Evolutionary conservation across 2,888 invertebrate genomes (phyloP), one percentile per base, ranked within the genome.

Genomic region (Koerneria pararmatus): DNA sequence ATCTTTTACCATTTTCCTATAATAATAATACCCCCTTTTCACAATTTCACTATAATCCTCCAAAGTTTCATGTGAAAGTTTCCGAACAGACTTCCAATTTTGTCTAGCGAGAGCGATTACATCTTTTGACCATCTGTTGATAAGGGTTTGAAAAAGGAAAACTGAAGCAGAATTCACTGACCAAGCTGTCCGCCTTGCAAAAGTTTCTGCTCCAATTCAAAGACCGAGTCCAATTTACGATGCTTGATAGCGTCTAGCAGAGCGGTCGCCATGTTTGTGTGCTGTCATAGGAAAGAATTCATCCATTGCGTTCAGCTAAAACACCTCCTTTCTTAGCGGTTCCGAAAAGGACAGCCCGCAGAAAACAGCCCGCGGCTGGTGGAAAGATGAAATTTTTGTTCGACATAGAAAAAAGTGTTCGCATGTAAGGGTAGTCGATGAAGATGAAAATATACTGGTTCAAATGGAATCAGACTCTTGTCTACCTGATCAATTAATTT

Each of bases 121-220:
- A n/a, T n/a, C n/a, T n/a, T n/a, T n/a, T n/a, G n/a, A n/a, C n/a
- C n/a, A n/a, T n/a, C n/a, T n/a, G n/a, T n/a, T n/a, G n/a, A n/a
- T n/a, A n/a, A n/a, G n/a, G n/a, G n/a, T n/a, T n/a, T n/a, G n/a
- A n/a, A n/a, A n/a, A n/a, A n/a, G n/a, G n/a, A n/a, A n/a, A n/a
- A n/a, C n/a, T n/a, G n/a, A n/a, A 57, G n/a, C 4, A 53, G 19
- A 34, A 32, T 46, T 3, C 27, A 32, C 65, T n/a, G 48, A 76
- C 84, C 93, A 67, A 85, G 77, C 27, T 83, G 78, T 8, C 85
- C 82, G 71, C 85, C 85, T 70, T 85, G 91, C 91, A 97, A 92
- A 57, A 98, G 90, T 85, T 95, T 97, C 84, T 98, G 97, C 87
- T 99, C 98, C 69, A 93, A 87, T 85, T 99, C 98, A 83, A 98